These are phyloP conservation scores for Sinella curviseta DNA, from an alignment of 1,140 invertebrate species.

Conservation along the genomic window DNA sequence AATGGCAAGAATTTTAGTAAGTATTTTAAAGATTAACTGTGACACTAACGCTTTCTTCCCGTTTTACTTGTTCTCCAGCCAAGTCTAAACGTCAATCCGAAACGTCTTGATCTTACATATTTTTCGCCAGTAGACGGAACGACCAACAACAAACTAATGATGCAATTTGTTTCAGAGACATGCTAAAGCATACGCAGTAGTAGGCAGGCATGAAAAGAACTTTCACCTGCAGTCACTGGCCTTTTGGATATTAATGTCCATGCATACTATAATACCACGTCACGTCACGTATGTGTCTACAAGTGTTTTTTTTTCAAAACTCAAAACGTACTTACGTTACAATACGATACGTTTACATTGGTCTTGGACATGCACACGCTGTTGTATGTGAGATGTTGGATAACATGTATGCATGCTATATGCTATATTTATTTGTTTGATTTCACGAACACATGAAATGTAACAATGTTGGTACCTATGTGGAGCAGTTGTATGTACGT, in stretches of 20 bases:
- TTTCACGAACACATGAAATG: not conserved
- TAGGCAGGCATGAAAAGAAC: not conserved
- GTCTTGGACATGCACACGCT: not conserved
- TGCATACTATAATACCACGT: too few relatives aligned
- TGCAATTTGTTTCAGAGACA: not conserved
- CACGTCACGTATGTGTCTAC: not conserved
- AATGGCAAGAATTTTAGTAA: too few relatives aligned
- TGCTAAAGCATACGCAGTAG: not conserved
- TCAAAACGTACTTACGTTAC: not conserved
- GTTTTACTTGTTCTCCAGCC: too few relatives aligned
- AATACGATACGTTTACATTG: not conserved
- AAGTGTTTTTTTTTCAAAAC: not conserved
- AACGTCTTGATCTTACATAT: not conserved
- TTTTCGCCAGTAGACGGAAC: not conserved
- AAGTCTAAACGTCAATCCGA: too few relatives aligned
- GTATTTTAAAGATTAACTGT: too few relatives aligned
- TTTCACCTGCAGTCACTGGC: constrained; percentile 11
- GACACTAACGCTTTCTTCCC: too few relatives aligned
- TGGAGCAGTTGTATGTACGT: not conserved
- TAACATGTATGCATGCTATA: not conserved
- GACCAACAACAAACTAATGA: constrained; percentile 16
- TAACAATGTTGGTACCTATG: too few relatives aligned
- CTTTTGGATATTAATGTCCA: constrained; percentile 8
- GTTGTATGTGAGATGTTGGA: not conserved
- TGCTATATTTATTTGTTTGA: not conserved